Evolutionary conservation across 2,113 vertebrate species (phyloP).

Genomic region (Urocitellus parryii): DNA sequence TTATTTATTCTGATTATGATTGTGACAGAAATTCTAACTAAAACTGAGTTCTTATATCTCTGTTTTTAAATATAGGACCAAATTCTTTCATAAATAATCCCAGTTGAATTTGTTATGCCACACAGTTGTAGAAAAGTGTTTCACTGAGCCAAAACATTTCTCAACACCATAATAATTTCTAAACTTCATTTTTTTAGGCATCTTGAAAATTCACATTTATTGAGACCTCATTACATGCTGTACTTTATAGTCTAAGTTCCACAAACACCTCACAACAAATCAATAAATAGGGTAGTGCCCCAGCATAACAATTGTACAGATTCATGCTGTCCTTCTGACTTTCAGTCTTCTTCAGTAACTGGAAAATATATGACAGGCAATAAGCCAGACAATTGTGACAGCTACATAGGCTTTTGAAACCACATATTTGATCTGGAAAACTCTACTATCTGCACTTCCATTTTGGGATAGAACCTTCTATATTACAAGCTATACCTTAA

Average conservation of each 20-base stretch:
- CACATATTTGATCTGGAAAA: not conserved
- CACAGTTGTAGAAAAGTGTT: not conserved
- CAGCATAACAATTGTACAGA: not conserved
- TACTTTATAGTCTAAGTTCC: constrained; percentile 18
- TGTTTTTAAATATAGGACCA: not conserved
- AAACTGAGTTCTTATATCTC: not conserved
- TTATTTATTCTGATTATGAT: no score
- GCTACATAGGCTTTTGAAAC: not conserved
- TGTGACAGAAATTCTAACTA: constrained; percentile 6
- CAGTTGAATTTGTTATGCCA: not conserved
- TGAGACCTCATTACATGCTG: not conserved
- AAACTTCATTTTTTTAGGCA: constrained; percentile 20
- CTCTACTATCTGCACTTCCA: not conserved
- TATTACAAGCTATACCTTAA: not conserved
- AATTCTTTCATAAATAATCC: constrained; percentile 1
- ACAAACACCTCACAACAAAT: not conserved
- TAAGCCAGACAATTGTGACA: not conserved
- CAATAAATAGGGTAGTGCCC: not conserved
- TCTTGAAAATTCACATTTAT: constrained; percentile 25
- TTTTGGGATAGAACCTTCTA: not conserved
- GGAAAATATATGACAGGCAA: not conserved
- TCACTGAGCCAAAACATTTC: not conserved
- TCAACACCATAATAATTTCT: not conserved
- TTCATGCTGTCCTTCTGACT: not conserved
- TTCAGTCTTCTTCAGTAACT: not conserved